phyloP scores from a whole-genome alignment of 2,888 invertebrate genomes.

The Synergus itoensis region DNA sequence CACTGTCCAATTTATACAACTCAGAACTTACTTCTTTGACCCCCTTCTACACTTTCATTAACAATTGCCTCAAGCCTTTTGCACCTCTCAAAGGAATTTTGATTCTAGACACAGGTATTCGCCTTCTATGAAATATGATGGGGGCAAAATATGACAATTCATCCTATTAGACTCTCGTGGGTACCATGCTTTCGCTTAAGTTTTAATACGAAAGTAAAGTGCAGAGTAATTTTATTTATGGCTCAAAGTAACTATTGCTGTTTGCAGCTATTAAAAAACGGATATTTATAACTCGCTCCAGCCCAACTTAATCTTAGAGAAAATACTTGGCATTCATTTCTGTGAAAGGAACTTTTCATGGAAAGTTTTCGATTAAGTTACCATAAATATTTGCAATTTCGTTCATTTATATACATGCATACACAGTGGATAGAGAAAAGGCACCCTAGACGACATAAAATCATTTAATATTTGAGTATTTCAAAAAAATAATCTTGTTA shows the following conservation, averaged over 20 bases:
- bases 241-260: neutral
- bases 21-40: neutral
- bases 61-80: neutral
- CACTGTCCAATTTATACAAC: neutral
- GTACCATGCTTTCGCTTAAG: conserved; percentile 1
- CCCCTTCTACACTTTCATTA: neutral
- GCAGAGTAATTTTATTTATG: neutral
- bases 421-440: neutral
- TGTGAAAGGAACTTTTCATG: neutral
- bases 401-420: neutral
- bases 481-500: neutral
- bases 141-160: conserved; percentile 2
- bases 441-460: neutral
- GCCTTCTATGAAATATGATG: conserved; percentile 13
- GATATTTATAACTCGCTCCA: neutral
- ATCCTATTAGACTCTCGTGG: neutral
- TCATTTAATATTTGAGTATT: neutral
- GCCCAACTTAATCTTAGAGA: neutral
- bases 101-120: neutral
- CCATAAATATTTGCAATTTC: neutral
- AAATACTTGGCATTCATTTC: neutral
- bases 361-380: neutral
- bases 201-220: neutral
- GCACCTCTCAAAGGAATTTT: neutral
- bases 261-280: neutral